Percentiles rank a stretch among this genome's conserved stretches.
Conservation (phyloP, 2,797 vertebrate genomes). For the Babyrousa celebensis region DNA sequence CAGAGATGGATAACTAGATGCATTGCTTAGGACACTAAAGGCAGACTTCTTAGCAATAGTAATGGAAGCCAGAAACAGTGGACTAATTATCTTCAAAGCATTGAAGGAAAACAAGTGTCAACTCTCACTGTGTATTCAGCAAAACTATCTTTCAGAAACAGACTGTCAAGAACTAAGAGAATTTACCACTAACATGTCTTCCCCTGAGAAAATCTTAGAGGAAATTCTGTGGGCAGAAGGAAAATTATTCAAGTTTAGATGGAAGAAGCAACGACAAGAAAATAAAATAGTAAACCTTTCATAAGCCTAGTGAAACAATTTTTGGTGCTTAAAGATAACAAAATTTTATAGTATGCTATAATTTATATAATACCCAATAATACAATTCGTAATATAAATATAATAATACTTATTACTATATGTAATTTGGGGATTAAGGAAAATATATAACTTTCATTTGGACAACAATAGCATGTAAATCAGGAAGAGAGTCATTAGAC, state of each 20-base stretch:
- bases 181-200: not conserved
- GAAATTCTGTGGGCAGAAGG: not conserved
- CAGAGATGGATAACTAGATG: not conserved
- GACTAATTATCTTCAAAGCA: not conserved
- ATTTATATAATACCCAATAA: not conserved
- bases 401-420: not conserved
- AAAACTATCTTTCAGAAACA: not conserved
- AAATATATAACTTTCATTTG: not conserved
- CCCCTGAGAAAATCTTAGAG: not conserved
- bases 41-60: not conserved
- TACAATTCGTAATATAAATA: not conserved
- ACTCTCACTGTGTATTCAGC: not conserved
- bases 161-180: constrained; percentile 15
- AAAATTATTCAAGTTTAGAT: not conserved
- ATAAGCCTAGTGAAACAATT: not conserved
- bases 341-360: not conserved
- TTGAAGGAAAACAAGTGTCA: not conserved
- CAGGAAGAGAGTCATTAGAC: not conserved
- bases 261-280: not conserved
- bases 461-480: not conserved
- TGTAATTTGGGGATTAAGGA: not conserved
- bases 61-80: not conserved
- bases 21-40: not conserved
- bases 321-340: not conserved
- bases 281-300: not conserved